A percentile compares a stretch with the other conserved stretches of the same genome.
These are phyloP conservation scores for Scomberomorus guttatus DNA, from an alignment of 2,797 vertebrate species.

Conservation along the genomic window DNA sequence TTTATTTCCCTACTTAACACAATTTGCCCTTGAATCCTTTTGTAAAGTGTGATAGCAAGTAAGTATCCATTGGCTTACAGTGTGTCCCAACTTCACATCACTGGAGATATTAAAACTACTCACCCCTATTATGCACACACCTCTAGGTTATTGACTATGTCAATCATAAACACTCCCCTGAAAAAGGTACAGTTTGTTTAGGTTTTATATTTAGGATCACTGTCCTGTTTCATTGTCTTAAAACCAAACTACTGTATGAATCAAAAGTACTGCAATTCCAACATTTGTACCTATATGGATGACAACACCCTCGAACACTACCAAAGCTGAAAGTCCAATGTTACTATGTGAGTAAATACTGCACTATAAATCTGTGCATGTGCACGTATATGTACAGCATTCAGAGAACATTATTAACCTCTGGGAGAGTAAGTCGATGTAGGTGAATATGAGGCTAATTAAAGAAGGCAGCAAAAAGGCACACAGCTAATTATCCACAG, in stretches of 20 bases:
- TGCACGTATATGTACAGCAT: constrained; percentile 11
- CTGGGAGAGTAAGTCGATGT: constrained; percentile 48
- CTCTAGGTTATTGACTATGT: background rate
- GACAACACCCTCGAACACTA: background rate
- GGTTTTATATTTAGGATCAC: background rate
- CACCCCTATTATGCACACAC: background rate
- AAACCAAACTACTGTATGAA: background rate
- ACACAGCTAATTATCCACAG: constrained; percentile 66
- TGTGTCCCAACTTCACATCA: background rate
- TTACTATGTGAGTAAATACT: background rate
- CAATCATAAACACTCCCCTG: background rate
- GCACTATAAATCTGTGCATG: constrained; percentile 15
- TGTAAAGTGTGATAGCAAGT: background rate
- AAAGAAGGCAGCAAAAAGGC: constrained; percentile 58
- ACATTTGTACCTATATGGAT: background rate
- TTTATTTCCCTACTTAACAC: background rate
- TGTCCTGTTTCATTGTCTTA: background rate
- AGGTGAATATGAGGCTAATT: constrained; percentile 69
- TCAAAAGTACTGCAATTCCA: background rate
- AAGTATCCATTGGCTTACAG: background rate
- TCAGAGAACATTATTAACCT: constrained; percentile 66
- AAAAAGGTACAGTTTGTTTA: background rate
- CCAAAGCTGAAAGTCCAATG: background rate
- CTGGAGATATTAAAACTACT: background rate
- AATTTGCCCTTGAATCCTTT: background rate